Evolutionary conservation across 1,140 invertebrate species (phyloP).

Genomic region (Trichoplusia ni): DNA sequence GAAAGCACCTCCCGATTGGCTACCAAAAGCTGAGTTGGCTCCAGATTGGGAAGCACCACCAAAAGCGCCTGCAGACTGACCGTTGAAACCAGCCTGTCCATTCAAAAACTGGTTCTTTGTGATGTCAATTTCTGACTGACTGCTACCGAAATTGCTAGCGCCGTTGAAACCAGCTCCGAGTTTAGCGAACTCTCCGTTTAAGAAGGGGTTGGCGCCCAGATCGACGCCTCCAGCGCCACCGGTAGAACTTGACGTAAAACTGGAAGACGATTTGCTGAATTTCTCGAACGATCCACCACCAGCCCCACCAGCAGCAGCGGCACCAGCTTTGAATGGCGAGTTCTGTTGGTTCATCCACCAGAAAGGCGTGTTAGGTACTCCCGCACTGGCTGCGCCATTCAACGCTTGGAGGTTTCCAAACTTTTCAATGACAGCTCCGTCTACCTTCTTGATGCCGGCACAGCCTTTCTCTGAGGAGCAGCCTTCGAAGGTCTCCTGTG

Average conservation of each 20-base stretch:
- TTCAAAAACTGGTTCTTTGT: slow-evolving; percentile 52
- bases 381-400: slow-evolving; percentile 58
- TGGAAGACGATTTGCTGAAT: slow-evolving; percentile 60
- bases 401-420: slow-evolving; percentile 71
- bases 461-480: slow-evolving; percentile 75
- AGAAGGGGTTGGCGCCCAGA: slow-evolving; percentile 67
- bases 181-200: slow-evolving; percentile 69
- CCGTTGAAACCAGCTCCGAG: slow-evolving; percentile 42
- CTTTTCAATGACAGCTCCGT: slow-evolving; percentile 68
- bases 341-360: slow-evolving; percentile 81
- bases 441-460: slow-evolving; percentile 75
- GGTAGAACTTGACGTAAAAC: slow-evolving; percentile 39
- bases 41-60: slow-evolving; percentile 28
- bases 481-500: slow-evolving; percentile 70
- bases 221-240: slow-evolving; percentile 48
- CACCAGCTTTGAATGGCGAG: slow-evolving; percentile 78
- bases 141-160: slow-evolving; percentile 11
- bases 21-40: no score
- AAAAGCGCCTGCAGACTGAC: slow-evolving; percentile 39
- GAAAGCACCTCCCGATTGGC: no score
- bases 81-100: slow-evolving; percentile 24
- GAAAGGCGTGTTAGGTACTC: slow-evolving; percentile 59
- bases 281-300: slow-evolving; percentile 48
- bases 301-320: no score
- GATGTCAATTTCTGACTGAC: slow-evolving; percentile 54